Percentiles rank a stretch among this genome's conserved stretches.
These are phyloP conservation scores for Drosophila melanica DNA, from an alignment of 1,140 invertebrate genomes.

Conservation along the genomic window DNA sequence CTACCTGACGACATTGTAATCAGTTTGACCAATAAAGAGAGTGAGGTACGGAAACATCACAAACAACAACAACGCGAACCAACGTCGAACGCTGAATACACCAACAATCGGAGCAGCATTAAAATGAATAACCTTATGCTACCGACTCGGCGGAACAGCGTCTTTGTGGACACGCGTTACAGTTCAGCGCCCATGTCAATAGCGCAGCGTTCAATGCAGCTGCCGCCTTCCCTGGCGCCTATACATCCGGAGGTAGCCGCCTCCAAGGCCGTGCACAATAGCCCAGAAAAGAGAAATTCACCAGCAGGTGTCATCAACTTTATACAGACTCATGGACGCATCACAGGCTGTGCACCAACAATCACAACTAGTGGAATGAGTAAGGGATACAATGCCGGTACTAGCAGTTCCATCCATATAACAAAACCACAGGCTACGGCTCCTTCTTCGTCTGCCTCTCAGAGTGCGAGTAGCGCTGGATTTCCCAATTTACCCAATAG, in stretches of 20 bases:
- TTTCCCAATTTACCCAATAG: constrained; percentile 55
- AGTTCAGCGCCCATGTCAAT: constrained; percentile 69
- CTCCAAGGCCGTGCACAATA: constrained; percentile 26
- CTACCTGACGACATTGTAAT: constrained; percentile 22
- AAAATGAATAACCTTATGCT: constrained; percentile 21
- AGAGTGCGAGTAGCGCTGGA: constrained; percentile 7
- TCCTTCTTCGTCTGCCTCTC: not conserved
- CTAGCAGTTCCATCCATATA: not conserved
- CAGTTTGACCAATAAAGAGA: constrained; percentile 28
- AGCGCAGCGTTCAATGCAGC: constrained; percentile 67
- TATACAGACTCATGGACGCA: constrained; percentile 68
- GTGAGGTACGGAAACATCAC: constrained; percentile 8
- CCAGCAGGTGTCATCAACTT: constrained; percentile 73
- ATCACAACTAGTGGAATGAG: constrained; percentile 1
- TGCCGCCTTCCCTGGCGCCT: constrained; percentile 48
- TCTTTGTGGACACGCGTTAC: constrained; percentile 59
- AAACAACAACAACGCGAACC: constrained; percentile 10
- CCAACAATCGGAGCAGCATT: not conserved
- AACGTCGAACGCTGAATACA: constrained; percentile 6
- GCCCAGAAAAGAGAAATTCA: constrained; percentile 45
- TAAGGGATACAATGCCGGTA: constrained; percentile 2
- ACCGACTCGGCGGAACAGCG: constrained; percentile 53
- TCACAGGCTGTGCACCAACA: constrained; percentile 53
- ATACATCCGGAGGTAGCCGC: constrained; percentile 29
- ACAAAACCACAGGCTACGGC: not conserved